A percentile compares a stretch with the other conserved stretches of the same genome.
These are phyloP conservation scores for Pterocles burchelli DNA, from an alignment of 2,113 vertebrate species.

Conservation along the genomic window DNA sequence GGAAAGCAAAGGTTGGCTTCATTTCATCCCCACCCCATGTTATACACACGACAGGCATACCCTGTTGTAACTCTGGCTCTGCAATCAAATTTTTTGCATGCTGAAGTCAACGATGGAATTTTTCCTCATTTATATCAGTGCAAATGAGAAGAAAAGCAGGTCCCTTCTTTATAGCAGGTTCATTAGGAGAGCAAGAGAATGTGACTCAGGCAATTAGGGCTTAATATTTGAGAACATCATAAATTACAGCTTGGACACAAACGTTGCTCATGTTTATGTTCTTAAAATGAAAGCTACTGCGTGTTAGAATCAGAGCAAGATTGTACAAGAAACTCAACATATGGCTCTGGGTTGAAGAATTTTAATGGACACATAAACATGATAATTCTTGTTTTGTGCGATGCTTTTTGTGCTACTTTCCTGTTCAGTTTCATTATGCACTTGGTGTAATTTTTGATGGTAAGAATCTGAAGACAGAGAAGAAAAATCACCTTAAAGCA, in stretches of 20 bases:
- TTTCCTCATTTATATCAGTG: background rate
- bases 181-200: conserved; percentile 55
- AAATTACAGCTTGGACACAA: conserved; percentile 36
- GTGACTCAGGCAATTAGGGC: conserved; percentile 37
- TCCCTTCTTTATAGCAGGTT: conserved; percentile 36
- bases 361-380: conserved; percentile 59
- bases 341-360: conserved; percentile 36
- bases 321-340: conserved; percentile 46
- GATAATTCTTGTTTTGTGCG: conserved; percentile 45
- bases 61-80: background rate
- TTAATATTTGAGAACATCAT: conserved; percentile 52
- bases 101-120: too few species aligned
- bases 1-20: background rate
- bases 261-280: background rate
- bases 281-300: conserved; percentile 41
- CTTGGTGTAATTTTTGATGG: conserved; percentile 51
- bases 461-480: conserved; percentile 44
- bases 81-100: too few species aligned
- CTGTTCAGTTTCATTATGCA: conserved; percentile 44
- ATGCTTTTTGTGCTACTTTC: conserved; percentile 1
- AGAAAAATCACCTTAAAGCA: conserved; percentile 50
- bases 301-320: conserved; percentile 39
- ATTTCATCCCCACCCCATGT: background rate
- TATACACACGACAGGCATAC: background rate
- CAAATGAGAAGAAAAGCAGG: conserved; percentile 34